Evolutionary conservation across 2,888 invertebrate species (phyloP), one percentile per base, ranked within the genome.

Genomic region (Eupithecia tripunctaria): DNA sequence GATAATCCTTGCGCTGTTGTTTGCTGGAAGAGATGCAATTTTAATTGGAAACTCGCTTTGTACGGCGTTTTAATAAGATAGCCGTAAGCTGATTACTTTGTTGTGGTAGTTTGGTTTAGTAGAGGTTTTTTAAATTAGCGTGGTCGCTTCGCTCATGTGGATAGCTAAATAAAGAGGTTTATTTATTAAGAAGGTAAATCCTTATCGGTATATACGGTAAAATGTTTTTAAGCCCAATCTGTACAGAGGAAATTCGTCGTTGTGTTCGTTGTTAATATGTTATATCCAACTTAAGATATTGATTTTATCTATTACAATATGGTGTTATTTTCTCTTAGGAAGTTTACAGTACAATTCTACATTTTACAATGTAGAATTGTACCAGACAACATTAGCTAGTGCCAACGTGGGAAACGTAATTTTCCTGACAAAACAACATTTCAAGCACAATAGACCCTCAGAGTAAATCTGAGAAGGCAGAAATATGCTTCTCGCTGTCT

Each of bases 401-500:
- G 36, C 32, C 27, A 47, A 63, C 62, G 43, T 43, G 27, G 8
- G 27, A 25, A 38, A 15, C 21, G 25, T 72, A 43, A 63, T 64
- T 68, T 64, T 41, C 41, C 21, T 29, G 32, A 51, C 69, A 63
- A 63, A 51, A 60, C 25, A 65, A 36, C 47, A 71, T 62, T 71
- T 68, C 38, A 80, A 74, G 68, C 76, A 80, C 82, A 82, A 82
- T 80, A 78, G 79, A 80, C 74, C 79, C 76, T 70, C 71, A 51
- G 74, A 79, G 80, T 84, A 82, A 84, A 83, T 84, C 81, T 80
- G 76, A 64, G 74, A 81, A 82, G 79, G 80, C 79, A 79, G 76
- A 80, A 82, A 81, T 80, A 76, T 80, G 79, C 77, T 81, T 78
- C 69, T 71, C 71, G 76, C 73, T 82, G 83, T 81, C 80, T 80